Base-by-base conservation (phyloP, 2,888 invertebrate species). In the Malacosoma neustria region DNA sequence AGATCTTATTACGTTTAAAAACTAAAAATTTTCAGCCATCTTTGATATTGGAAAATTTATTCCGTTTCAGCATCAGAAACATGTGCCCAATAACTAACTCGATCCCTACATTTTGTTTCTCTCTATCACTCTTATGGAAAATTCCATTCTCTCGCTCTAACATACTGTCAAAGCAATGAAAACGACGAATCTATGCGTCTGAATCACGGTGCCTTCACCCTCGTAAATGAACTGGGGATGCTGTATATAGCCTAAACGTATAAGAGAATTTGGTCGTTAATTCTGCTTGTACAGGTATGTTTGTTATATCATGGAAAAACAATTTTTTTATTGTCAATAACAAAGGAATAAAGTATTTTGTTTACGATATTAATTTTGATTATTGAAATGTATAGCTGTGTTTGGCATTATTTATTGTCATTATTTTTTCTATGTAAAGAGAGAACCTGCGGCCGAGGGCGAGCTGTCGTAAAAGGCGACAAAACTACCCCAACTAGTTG, bases 161-260 rank as follows among this genome's bases (percentile, higher is more conserved):
- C 79, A 40, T 64, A 69, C 71, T 68, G 75, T 71, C 65, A 67
- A 72, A 70, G 72, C 73, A 74, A 74, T 76, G 81, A 79, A 80
- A 82, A 75, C 67, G 68, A 71, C 70, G 79, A 81, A 81, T 81
- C 81, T 76, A 77, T 80, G 75, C 72, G 75, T 62, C 70, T 72
- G 81, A 80, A 81, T 82, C 82, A 76, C 80, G 60, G 74, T 57
- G 63, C 61, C 69, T 67, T 74, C 72, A 62, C 75, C 77, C 79
- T 72, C 57, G 79, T 76, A 80, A 81, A 80, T 80, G 79, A 80
- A 80, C 77, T 75, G 64, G 75, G 77, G 79, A 66, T 54, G 46
- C 42, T 54, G 63, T 73, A 74, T 73, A 62, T 49, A 46, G 29
- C 14, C 14, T 31, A 11, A 31, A 22, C 22, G 3, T 22, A 22